Evolutionary conservation across 2,797 vertebrate species (phyloP), one percentile per base, ranked within the genome.

Genomic region (Astyanax mexicanus): DNA sequence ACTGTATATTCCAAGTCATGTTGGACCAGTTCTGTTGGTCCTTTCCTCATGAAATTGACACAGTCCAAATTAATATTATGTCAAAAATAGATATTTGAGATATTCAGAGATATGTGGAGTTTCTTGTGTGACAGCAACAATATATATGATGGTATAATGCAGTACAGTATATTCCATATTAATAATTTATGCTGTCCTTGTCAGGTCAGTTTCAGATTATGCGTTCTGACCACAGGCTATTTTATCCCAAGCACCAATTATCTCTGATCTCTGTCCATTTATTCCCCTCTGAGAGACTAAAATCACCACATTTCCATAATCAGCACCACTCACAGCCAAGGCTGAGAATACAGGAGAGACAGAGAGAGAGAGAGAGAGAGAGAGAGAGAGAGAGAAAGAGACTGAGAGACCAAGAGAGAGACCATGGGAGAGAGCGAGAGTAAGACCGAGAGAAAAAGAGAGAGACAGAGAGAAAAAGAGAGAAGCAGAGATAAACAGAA

Each of bases 361-460:
- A 5, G 27, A 27, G 54, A 49, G 73, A 19, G 60, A 27, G 29
- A 47, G 55, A 49, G 55, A 60, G 40, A 81, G 44, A 72, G 60
- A 78, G n/a, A 77, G 3, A 58, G 7, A 60, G 72, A 80, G 77
- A 80, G 71, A n/a, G 44, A 47, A 19, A 32, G 62, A 45, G 21
- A 44, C 0, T 1, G 62, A 45, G 11, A 13, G 19, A 45, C 62
- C 45, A 21, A 45, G 40, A 5, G 40, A 25, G 38, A 27, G 19
- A 45, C n/a, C n/a, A n/a, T n/a, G n/a, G n/a, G n/a, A n/a, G n/a
- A n/a, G n/a, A n/a, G n/a, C n/a, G n/a, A n/a, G n/a, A n/a, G n/a
- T n/a, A n/a, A n/a, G n/a, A n/a, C n/a, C n/a, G 62, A 45, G 11
- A 13, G 19, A 45, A 62, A 45, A 21, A 45, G 40, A 5, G 40